Base-by-base conservation (phyloP, 1,140 invertebrate species). In the Leptoteleia sp. region DNA sequence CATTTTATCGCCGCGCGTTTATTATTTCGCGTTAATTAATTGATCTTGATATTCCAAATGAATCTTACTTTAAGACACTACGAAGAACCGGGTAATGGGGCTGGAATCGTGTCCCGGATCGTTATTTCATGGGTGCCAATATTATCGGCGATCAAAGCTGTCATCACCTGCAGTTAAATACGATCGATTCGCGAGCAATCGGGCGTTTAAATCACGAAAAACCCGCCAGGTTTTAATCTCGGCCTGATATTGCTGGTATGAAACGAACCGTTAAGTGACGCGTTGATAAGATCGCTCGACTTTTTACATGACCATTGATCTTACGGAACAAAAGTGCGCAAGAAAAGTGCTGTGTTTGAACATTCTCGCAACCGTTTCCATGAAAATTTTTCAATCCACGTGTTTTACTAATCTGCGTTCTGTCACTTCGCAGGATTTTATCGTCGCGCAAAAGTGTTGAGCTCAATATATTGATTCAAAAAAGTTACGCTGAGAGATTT, bases 91-190 rank as follows among this genome's bases (percentile, higher is more conserved):
- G 25, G 31, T 1, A 43, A 13, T 0, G 5, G 6, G 25, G 1
- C 19, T 52, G 27, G 7, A 6, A n/a, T 47, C 12, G 15, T n/a
- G 5, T 27, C 37, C 19, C n/a, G n/a, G 35, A 11, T 17, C 52
- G 35, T 59, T 73, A 73, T 62, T 73, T 42, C 55, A 25, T 16
- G 11, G 4, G 9, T 48, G 57, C 35, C 70, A 64, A 57, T 64
- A 57, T 65, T 73, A 73, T 73, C 59, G 27, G 19, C 9, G 35
- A 65, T 57, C 31, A 59, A 57, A 73, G 65, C 40, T 73, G 59
- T 65, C 52, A 73, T 65, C 59, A 29, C 22, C 33, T 25, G 40
- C 40, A 75, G 70, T 75, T 65, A 65, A 65, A 65, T 50, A 47
- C 70, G 48, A 57, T 65, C 42, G 50, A 65, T 65, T 11, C 13